phyloP scores from a whole-genome alignment of 2,888 invertebrate genomes.

The Nipponacmea schrenckii region DNA sequence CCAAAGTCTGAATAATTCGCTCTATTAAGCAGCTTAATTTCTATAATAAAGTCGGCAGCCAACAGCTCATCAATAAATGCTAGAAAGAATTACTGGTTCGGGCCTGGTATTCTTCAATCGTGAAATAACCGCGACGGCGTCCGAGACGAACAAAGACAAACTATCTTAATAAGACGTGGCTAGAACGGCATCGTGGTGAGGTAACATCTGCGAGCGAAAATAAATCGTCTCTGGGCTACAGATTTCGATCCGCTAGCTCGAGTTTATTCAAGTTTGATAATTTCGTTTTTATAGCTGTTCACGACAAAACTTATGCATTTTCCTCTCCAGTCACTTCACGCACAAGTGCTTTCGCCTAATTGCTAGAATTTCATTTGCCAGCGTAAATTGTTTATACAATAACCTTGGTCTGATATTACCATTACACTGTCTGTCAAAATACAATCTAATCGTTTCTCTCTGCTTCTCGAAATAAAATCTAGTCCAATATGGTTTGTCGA shows the following conservation, averaged over 20 bases:
- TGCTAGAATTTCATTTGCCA: slow-evolving; percentile 8
- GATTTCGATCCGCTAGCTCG: background rate
- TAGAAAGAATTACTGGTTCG: background rate
- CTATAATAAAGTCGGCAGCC: no score
- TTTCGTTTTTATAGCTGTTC: slow-evolving; percentile 9
- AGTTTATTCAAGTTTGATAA: slow-evolving; percentile 7
- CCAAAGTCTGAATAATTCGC: no score
- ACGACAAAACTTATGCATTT: slow-evolving; percentile 2
- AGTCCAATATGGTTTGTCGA: slow-evolving; percentile 1
- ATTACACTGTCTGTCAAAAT: slow-evolving; percentile 6
- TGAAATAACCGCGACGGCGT: background rate
- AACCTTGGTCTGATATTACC: slow-evolving; percentile 5
- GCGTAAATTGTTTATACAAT: slow-evolving; percentile 9
- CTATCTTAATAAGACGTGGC: background rate
- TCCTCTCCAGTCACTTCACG: slow-evolving; percentile 1
- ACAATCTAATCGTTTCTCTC: background rate
- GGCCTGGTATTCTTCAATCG: slow-evolving; percentile 2
- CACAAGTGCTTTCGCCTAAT: slow-evolving; percentile 8
- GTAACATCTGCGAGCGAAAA: slow-evolving; percentile 8
- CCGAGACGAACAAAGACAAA: slow-evolving; percentile 4
- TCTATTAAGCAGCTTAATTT: no score
- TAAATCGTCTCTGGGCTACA: background rate
- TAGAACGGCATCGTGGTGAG: background rate
- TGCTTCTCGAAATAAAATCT: background rate
- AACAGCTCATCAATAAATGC: background rate